A percentile compares a stretch with the other conserved stretches of the same genome.
Evolutionary conservation across 2,888 invertebrate species (phyloP).

Genomic region (Phyllotreta cruciferae): DNA sequence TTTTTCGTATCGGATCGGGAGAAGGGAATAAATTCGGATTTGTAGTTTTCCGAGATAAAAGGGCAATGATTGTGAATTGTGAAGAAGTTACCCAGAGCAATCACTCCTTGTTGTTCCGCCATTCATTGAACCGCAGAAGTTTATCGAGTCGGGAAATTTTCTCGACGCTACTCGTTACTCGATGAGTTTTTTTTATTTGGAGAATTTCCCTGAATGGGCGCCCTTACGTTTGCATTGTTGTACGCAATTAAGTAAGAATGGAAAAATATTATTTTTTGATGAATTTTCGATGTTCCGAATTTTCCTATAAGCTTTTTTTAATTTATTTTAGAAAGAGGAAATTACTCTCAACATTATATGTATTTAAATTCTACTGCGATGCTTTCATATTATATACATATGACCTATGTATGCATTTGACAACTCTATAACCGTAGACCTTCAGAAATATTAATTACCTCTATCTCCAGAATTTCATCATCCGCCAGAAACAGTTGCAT

Average conservation of each 20-base stretch:
- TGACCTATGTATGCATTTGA: too few species aligned
- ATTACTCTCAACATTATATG: too few species aligned
- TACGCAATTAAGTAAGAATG: not conserved
- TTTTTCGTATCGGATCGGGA: constrained; percentile 18
- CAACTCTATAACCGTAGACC: too few species aligned
- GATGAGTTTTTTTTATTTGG: constrained; percentile 5
- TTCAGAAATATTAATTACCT: too few species aligned
- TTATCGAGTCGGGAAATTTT: constrained; percentile 17
- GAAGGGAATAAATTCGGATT: constrained; percentile 25
- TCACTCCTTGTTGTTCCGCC: constrained; percentile 29
- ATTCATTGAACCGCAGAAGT: constrained; percentile 25
- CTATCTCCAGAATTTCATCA: too few species aligned
- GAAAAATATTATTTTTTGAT: too few species aligned
- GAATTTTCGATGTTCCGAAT: too few species aligned
- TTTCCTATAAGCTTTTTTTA: too few species aligned
- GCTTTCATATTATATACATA: too few species aligned
- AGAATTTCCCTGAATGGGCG: not conserved
- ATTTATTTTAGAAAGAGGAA: too few species aligned
- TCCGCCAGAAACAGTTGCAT: too few species aligned
- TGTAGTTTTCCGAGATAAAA: constrained; percentile 24
- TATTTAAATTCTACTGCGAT: too few species aligned
- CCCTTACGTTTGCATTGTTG: not conserved
- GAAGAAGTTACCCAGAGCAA: constrained; percentile 28
- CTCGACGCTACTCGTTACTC: constrained; percentile 5
- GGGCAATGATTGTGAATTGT: constrained; percentile 27